Base-by-base conservation (phyloP, 1,140 invertebrate genomes). In the Scaptomyza graminum region DNA sequence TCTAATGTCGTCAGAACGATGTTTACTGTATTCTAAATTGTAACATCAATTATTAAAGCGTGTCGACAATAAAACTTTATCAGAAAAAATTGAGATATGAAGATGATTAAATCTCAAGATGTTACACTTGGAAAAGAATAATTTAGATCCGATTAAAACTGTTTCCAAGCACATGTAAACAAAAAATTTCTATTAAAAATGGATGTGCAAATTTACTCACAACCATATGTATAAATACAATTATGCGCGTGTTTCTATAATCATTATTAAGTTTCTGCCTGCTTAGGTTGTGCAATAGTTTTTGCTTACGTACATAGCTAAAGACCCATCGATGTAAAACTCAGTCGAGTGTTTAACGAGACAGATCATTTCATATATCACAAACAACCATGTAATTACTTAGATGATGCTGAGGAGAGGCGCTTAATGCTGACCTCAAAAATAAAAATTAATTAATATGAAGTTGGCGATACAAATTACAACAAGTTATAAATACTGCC, bases 401-500 rank as follows among this genome's bases (percentile, higher is more conserved):
- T n/a, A n/a, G 12, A 41, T 65, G 43, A 31, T 31, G 28, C 28
- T 5, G 5, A 31, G 1, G 5, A 31, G 28, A 51, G 34, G 22
- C 18, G 31, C 31, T 47, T 13, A 31, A 28, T 56, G 16, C 46
- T 49, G 63, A 67, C 64, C 56, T 60, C 64, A 66, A 66, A 47
- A 50, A 59, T 11, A 9, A 34, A 64, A 55, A 59, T 50, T 28
- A 39, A 56, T 41, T 34, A 34, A 47, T 46, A 56, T 16, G 16
- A 50, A 52, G 54, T 22, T 46, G 11, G 25, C 4, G n/a, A 8
- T 37, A 43, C 44, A 73, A 68, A 74, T 63, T 62, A 71, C 72
- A 54, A 60, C 56, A 61, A 61, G 54, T 41, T 55, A 67, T 57
- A 73, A 43, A n/a, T 57, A 16, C 18, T 28, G 44, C 16, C 25